Conservation (phyloP, 2,797 vertebrate genomes). For the Centroberyx gerrardi region DNA sequence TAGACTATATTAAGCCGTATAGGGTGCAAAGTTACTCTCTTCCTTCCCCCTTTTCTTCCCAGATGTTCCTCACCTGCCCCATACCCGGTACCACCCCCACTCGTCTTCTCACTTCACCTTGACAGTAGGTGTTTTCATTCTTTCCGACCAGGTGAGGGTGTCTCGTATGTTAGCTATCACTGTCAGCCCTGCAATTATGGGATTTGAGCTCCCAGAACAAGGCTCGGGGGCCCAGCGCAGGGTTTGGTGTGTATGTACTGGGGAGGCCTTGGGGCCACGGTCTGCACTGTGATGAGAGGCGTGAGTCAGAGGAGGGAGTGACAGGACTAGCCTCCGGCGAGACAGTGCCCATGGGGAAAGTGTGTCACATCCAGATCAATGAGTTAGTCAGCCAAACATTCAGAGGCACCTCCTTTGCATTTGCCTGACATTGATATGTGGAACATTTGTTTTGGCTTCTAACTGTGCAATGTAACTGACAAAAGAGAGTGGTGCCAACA, state of each 20-base stretch:
- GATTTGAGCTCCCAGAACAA: slow-evolving; percentile 85
- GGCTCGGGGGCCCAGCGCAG: slow-evolving; percentile 71
- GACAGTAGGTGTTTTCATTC: slow-evolving; percentile 88
- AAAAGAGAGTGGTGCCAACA: slow-evolving; percentile 23
- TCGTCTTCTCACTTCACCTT: slow-evolving; percentile 66
- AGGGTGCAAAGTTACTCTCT: slow-evolving; percentile 29
- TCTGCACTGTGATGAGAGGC: slow-evolving; percentile 75
- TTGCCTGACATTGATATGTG: slow-evolving; percentile 60
- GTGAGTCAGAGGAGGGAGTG: slow-evolving; percentile 79
- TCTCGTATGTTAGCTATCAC: slow-evolving; percentile 84
- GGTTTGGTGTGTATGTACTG: slow-evolving; percentile 65
- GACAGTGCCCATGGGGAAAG: slow-evolving; percentile 60
- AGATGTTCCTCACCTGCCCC: slow-evolving; percentile 64
- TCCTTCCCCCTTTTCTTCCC: background rate
- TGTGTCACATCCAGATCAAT: slow-evolving; percentile 70
- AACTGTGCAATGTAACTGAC: slow-evolving; percentile 34
- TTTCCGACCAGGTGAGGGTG: slow-evolving; percentile 85
- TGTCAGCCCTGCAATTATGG: slow-evolving; percentile 88
- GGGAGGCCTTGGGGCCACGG: slow-evolving; percentile 62
- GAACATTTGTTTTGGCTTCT: slow-evolving; percentile 76
- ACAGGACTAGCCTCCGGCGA: slow-evolving; percentile 76
- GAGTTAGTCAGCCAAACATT: slow-evolving; percentile 62
- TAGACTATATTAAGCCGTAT: background rate
- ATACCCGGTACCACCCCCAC: slow-evolving; percentile 52
- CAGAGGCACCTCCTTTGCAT: slow-evolving; percentile 22